Evolutionary conservation across 30 jellyfish, hydroid and myxozoan genomes (phyloP).

Genomic region (Turritopsis dohrnii): DNA sequence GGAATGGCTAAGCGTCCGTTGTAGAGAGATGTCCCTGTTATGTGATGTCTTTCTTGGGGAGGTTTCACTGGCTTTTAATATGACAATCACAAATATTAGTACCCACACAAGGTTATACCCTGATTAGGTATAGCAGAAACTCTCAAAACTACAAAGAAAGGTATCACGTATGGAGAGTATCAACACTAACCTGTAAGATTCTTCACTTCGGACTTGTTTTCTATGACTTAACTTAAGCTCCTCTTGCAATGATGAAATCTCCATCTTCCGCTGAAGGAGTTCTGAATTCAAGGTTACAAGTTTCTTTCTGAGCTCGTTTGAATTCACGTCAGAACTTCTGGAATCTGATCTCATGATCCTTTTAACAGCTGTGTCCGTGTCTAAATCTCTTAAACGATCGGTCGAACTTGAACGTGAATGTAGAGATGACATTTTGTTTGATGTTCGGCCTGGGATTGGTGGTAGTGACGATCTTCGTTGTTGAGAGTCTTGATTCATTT

Average conservation of each 20-base stretch:
- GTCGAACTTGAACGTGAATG: neutral
- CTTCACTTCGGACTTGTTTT: slow-evolving; percentile 31
- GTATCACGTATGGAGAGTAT: neutral
- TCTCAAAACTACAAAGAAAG: too few species aligned
- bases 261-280: slow-evolving; percentile 30
- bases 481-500: neutral
- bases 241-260: slow-evolving; percentile 12
- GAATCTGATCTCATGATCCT: neutral
- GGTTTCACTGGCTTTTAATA: too few species aligned
- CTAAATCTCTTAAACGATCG: neutral
- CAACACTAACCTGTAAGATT: slow-evolving; percentile 21
- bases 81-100: too few species aligned
- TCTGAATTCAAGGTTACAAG: slow-evolving; percentile 17
- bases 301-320: slow-evolving; percentile 20
- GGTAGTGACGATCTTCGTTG: slow-evolving; percentile 18
- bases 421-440: neutral
- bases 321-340: neutral
- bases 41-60: too few species aligned
- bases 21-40: too few species aligned
- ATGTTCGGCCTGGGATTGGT: neutral
- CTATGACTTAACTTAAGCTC: slow-evolving; percentile 14
- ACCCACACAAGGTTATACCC: too few species aligned
- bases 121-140: too few species aligned
- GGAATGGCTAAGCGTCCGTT: too few species aligned
- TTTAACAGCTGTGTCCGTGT: neutral